Conservation (phyloP, 2,113 vertebrate species). For the Hydrochoerus hydrochaeris region DNA sequence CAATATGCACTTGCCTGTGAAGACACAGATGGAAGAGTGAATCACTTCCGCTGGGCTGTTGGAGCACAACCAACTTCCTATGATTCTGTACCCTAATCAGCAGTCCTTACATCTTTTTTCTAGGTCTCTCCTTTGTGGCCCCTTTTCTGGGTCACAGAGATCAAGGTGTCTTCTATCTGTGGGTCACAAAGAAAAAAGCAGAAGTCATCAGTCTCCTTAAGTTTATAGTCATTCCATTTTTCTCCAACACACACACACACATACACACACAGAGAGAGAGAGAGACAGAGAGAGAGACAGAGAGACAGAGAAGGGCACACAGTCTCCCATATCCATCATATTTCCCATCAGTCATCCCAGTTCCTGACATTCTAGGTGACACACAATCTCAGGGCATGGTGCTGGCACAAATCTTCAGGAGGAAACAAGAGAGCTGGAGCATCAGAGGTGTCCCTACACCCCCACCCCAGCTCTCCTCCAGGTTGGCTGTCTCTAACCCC, state of each 20-base stretch:
- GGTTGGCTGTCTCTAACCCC: slow-evolving; percentile 67
- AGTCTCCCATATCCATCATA: not conserved
- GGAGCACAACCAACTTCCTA: not conserved
- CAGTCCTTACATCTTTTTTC: not conserved
- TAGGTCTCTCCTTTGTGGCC: not conserved
- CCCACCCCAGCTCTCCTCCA: not conserved
- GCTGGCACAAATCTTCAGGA: slow-evolving; percentile 27
- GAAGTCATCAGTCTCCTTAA: not conserved
- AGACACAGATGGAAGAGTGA: not conserved
- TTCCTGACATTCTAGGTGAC: not conserved
- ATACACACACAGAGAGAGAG: not conserved
- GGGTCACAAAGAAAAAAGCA: not conserved
- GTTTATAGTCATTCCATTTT: not conserved
- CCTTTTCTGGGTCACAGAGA: not conserved
- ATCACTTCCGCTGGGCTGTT: not conserved
- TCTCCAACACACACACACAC: too few relatives aligned
- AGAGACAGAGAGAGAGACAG: too few relatives aligned
- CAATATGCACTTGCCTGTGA: not conserved
- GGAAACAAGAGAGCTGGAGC: not conserved
- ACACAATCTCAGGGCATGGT: not conserved
- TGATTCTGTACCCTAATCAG: not conserved
- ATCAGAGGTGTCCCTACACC: not conserved
- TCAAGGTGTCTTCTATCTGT: not conserved
- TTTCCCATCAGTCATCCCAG: not conserved
- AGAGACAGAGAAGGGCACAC: too few relatives aligned